These are phyloP conservation scores for Varanus komodoensis DNA, from an alignment of 2,113 vertebrate genomes.

Conservation along the genomic window DNA sequence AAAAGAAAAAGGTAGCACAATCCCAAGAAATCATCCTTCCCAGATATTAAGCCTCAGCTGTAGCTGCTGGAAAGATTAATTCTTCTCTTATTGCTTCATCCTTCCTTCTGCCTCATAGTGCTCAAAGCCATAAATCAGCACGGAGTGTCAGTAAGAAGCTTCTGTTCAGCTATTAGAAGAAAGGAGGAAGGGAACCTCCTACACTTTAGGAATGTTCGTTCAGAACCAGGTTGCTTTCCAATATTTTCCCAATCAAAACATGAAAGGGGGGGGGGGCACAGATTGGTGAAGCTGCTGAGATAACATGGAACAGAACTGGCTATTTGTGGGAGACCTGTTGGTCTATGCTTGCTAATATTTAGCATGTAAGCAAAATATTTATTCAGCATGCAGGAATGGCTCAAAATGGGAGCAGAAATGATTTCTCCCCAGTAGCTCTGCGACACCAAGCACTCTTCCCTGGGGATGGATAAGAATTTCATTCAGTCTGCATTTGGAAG, in stretches of 20 bases:
- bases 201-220: constrained; percentile 1
- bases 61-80: constrained; percentile 3
- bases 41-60: not conserved
- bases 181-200: constrained; percentile 11
- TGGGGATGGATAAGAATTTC: not conserved
- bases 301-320: not conserved
- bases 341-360: not conserved
- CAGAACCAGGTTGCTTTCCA: not conserved
- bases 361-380: not conserved
- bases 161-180: not conserved
- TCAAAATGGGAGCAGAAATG: not conserved
- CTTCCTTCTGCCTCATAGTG: not conserved
- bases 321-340: not conserved
- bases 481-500: not conserved
- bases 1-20: not conserved
- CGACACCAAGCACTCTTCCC: not conserved
- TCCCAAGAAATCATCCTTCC: not conserved
- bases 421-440: not conserved
- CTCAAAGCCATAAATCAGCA: not conserved
- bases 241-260: not conserved
- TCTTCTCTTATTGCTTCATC: constrained; percentile 5
- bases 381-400: not conserved
- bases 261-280: not conserved
- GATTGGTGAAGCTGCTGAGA: not conserved
- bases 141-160: constrained; percentile 5